Percentiles rank a stretch among this genome's conserved stretches.
Conservation (phyloP, 2,888 invertebrate genomes). For the Zele albiditarsus region DNA sequence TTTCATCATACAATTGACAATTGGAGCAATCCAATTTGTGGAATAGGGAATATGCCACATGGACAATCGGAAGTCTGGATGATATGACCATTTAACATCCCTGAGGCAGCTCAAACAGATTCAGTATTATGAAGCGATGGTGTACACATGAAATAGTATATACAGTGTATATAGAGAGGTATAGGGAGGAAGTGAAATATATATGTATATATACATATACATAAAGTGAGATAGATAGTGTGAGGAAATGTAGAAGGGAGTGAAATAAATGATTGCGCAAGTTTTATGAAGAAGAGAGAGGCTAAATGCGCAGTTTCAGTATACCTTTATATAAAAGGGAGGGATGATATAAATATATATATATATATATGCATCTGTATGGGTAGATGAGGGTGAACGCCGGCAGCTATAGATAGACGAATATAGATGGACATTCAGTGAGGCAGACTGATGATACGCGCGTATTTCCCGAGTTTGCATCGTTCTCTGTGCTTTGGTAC, state of each 20-base stretch:
- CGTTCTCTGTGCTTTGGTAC: conserved; percentile 20
- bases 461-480: conserved; percentile 27
- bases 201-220: not conserved
- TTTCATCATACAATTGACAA: not conserved
- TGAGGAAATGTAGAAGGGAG: conserved; percentile 13
- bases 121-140: conserved; percentile 68
- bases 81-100: conserved; percentile 70
- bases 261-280: conserved; percentile 43
- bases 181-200: too few species aligned
- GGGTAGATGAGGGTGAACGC: conserved; percentile 34
- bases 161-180: not conserved
- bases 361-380: not conserved
- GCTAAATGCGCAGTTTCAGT: too few species aligned
- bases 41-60: not conserved
- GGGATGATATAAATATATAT: conserved; percentile 18
- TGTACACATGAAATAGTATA: conserved; percentile 55
- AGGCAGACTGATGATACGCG: conserved; percentile 48
- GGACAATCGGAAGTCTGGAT: conserved; percentile 44
- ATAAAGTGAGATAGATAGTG: not conserved
- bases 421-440: conserved; percentile 49
- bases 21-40: conserved; percentile 2
- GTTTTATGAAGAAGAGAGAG: conserved; percentile 38
- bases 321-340: conserved; percentile 15
- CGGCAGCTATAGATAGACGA: conserved; percentile 44
- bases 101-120: conserved; percentile 71